Conservation (phyloP, 2,113 vertebrate species). For the Butastur rufipennis region DNA sequence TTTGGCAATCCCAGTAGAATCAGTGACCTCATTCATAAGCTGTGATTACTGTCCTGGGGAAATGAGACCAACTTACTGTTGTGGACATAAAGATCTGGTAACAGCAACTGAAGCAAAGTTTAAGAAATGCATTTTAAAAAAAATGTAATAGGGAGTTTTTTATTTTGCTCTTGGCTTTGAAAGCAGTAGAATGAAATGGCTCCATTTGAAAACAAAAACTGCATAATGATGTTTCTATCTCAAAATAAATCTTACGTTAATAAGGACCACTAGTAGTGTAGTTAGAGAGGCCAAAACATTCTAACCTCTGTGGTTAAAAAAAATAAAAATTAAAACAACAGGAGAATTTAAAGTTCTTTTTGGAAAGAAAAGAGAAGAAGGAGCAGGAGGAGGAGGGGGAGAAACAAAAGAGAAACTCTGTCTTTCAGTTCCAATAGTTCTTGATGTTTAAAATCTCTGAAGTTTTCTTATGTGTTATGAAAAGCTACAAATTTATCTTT, state of each 20-base stretch:
- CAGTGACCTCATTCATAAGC: background rate
- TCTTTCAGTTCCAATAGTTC: constrained; percentile 71
- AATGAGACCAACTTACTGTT: background rate
- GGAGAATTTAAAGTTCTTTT: constrained; percentile 61
- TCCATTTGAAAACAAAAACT: constrained; percentile 21
- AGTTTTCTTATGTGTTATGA: constrained; percentile 76
- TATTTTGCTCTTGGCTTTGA: constrained; percentile 31
- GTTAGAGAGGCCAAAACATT: constrained; percentile 39
- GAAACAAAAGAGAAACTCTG: constrained; percentile 52
- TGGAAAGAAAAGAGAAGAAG: constrained; percentile 15
- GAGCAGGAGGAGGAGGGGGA: constrained; percentile 1
- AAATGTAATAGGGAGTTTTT: background rate
- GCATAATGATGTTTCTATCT: constrained; percentile 26
- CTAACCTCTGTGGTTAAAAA: background rate
- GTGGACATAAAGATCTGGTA: background rate
- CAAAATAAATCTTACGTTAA: constrained; percentile 33
- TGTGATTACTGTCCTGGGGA: background rate
- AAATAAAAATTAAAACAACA: constrained; percentile 15
- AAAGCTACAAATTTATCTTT: constrained; percentile 80
- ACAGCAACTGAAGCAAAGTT: background rate
- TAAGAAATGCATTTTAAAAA: background rate
- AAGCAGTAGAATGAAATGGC: background rate
- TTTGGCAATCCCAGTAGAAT: background rate
- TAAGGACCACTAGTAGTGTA: background rate
- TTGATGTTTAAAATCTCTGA: constrained; percentile 78